Base-by-base conservation (phyloP, 2,888 invertebrate genomes). In the Vandiemenella viatica region DNA sequence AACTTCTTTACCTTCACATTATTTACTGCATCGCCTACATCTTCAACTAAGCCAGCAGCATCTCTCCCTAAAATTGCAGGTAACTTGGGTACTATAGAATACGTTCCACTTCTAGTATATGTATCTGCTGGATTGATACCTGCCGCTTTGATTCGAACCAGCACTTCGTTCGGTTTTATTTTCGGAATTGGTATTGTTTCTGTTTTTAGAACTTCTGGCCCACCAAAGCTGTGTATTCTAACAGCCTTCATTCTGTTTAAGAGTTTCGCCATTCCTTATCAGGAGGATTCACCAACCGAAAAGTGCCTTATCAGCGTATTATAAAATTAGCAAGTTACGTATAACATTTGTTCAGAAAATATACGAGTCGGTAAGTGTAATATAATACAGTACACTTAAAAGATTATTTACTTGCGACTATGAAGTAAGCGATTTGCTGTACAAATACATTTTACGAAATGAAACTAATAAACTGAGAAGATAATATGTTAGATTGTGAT, bases 101-200 rank as follows among this genome's bases (percentile, higher is more conserved):
- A 69, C 1, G 58, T 58, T 8, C 75, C 75, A 20, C 62, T 55
- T 16, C 73, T 60, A 46, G 73, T 68, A 56, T 74, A 74, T 0
- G 73, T 72, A 51, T 75, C 75, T 2, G 74, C 72, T 5, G 75
- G 75, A 55, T 76, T 75, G 1, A 76, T 64, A 13, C 74, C 74
- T 40, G 69, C 63, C 5, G 66, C 63, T 18, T 59, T 53, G 1
- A 74, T 66, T 53, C 66, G 62, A 5, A 75, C 64, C 52, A 74
- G 58, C 32, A 32, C 32, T 13, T 32, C 32, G 3, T 32, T 32
- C n/a, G 32, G 3, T 32, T n/a, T n/a, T 4, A 32, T n/a, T 13
- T 10, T 2, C n/a, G 32, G 32, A 13, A 32, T 2, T 13, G 3
- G 2, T 3, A 32, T n/a, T 13, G 10, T 32, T 32, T 32, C 32